Conservation (phyloP, 2,797 vertebrate species). For the Pipistrellus nathusii region DNA sequence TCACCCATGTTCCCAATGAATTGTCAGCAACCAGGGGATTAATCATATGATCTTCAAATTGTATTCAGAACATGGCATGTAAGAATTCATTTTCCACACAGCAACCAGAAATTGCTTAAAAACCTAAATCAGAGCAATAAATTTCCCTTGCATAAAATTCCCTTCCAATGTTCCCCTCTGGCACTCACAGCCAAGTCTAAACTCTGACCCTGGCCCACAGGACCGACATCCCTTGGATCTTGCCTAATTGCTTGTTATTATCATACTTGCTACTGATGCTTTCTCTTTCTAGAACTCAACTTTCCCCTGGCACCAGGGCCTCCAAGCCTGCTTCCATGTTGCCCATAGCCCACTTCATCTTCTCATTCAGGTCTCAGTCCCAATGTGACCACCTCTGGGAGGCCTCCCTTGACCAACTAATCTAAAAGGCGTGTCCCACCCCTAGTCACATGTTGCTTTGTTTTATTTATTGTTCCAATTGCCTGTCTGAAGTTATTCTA, state of each 20-base stretch:
- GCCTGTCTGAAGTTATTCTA: background rate
- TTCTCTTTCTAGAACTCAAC: background rate
- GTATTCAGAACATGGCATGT: slow-evolving; percentile 35
- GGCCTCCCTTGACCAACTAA: background rate
- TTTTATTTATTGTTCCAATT: background rate
- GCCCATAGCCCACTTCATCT: background rate
- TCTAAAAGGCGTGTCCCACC: background rate
- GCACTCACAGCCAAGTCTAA: background rate
- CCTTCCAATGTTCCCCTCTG: background rate
- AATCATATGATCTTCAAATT: slow-evolving; percentile 32
- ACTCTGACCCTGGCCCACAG: background rate
- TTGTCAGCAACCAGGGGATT: slow-evolving; percentile 20
- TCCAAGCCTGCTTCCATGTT: background rate
- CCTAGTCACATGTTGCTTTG: background rate
- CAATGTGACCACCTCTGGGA: background rate
- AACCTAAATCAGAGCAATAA: background rate
- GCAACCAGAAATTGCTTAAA: background rate
- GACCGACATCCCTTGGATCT: background rate
- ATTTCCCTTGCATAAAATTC: background rate
- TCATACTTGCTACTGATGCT: background rate
- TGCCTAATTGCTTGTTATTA: background rate
- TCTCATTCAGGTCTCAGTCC: background rate
- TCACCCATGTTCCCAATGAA: background rate
- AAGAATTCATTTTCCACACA: slow-evolving; percentile 47
- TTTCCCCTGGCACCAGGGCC: background rate